Base-by-base conservation (phyloP, 1,140 invertebrate genomes). In the Triops cancriformis region DNA sequence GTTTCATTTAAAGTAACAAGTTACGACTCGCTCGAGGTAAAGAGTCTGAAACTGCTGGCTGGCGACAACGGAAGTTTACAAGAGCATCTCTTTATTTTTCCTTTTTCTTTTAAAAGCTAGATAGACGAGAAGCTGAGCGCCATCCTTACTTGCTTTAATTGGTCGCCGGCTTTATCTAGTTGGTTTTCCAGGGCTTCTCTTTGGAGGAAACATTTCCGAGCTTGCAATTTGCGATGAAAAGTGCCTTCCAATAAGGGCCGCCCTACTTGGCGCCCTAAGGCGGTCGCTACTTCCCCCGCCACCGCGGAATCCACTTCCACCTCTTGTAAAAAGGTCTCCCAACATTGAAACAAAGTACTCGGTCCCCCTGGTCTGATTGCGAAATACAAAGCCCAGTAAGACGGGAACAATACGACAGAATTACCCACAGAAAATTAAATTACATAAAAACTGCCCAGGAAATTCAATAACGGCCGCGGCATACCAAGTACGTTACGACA, bases 151-250 rank as follows among this genome's bases (percentile, higher is more conserved):
- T 94, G 93, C 80, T 87, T 89, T 72, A 97, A 85, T 84, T 96
- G 93, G 80, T 96, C 92, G 85, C 97, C 94, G 42, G 94, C 92
- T 85, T 97, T 96, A 74, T 88, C 88, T 64, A 98, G 89, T 79
- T 96, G 91, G 76, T 92, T 90, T 84, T 98, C 96, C 85, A 95
- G 95, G 80, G 92, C 92, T 83, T 98, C 95, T 77, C 95, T 89
- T 86, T 97, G 95, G 18, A 90, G 89, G 85, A 97, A 97, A 73
- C 98, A 83, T 87, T 97, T 97, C 80, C 94, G 88, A 1, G 94
- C 93, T 85, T 98, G 95, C 76, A 97, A 92, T 86, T 97, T 97
- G 81, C 95, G 90, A 83, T 95, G 91, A 84, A 96, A 96, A 80
- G 93, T 94, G 82, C 92, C 90, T 82, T 97, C 95, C 75, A 96